phyloP scores from a whole-genome alignment of 2,888 invertebrate species.

The Diplolepis rosae region DNA sequence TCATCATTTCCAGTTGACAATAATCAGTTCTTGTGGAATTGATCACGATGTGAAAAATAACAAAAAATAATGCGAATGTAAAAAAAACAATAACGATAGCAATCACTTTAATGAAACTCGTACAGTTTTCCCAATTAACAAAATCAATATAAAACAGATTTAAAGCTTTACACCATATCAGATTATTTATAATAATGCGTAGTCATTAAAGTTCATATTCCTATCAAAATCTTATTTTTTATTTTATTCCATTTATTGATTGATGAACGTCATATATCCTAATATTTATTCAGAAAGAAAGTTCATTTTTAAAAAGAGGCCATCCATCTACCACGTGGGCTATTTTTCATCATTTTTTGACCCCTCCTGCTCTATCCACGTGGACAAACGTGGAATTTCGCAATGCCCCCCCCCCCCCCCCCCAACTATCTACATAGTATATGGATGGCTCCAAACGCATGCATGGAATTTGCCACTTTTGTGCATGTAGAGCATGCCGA shows the following conservation, averaged over 20 bases:
- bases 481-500: too few species aligned
- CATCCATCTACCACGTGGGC: too few species aligned
- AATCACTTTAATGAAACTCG: conserved; percentile 24
- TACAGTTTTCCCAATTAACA: conserved; percentile 8
- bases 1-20: conserved; percentile 18
- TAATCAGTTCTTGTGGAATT: conserved; percentile 18
- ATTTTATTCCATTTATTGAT: not conserved
- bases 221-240: not conserved
- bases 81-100: too few species aligned
- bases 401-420: too few species aligned
- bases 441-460: too few species aligned
- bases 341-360: too few species aligned
- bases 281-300: not conserved
- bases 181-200: conserved; percentile 17
- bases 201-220: conserved; percentile 4
- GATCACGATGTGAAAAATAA: conserved; percentile 25
- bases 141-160: conserved; percentile 2
- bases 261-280: not conserved
- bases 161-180: conserved; percentile 4
- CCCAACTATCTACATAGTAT: too few species aligned
- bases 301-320: not conserved
- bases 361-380: too few species aligned
- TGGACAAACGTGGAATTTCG: too few species aligned
- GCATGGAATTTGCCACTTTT: too few species aligned
- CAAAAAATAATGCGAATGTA: too few species aligned